Conservation (phyloP, 2,888 invertebrate species). For the Amitus sp. region DNA sequence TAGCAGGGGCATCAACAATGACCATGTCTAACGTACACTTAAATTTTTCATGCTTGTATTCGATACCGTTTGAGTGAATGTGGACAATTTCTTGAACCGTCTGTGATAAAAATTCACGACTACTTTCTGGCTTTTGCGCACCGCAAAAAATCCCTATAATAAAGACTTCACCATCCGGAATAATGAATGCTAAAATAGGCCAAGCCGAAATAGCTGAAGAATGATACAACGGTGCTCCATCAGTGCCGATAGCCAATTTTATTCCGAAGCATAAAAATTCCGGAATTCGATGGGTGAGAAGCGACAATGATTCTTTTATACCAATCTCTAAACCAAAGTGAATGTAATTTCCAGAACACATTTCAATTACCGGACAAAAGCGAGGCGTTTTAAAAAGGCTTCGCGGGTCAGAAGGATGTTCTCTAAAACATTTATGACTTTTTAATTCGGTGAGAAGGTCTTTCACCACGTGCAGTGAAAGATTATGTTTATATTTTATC, state of each 20-base stretch:
- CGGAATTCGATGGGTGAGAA: not conserved
- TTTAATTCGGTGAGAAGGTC: no score
- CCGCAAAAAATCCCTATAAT: conserved; percentile 40
- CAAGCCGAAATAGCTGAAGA: conserved; percentile 33
- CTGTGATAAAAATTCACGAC: conserved; percentile 18
- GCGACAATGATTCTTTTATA: not conserved
- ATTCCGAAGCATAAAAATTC: conserved; percentile 5
- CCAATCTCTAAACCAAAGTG: conserved; percentile 20
- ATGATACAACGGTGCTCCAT: conserved; percentile 36
- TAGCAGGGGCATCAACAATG: conserved; percentile 43
- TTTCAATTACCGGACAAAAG: no score
- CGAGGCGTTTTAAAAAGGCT: no score
- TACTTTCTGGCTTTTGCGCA: conserved; percentile 36
- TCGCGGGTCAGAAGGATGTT: no score
- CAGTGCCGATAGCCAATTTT: conserved; percentile 20
- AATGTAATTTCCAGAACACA: conserved; percentile 17
- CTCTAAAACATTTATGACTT: no score
- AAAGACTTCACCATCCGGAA: conserved; percentile 31
- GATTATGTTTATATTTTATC: no score
- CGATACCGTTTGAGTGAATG: conserved; percentile 33
- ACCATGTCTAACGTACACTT: conserved; percentile 26
- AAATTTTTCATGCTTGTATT: conserved; percentile 17
- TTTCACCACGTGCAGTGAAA: no score
- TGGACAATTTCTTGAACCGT: conserved; percentile 30
- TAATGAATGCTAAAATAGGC: conserved; percentile 38